phyloP scores from a whole-genome alignment of 2,113 vertebrate species.

The Trogon surrucura region DNA sequence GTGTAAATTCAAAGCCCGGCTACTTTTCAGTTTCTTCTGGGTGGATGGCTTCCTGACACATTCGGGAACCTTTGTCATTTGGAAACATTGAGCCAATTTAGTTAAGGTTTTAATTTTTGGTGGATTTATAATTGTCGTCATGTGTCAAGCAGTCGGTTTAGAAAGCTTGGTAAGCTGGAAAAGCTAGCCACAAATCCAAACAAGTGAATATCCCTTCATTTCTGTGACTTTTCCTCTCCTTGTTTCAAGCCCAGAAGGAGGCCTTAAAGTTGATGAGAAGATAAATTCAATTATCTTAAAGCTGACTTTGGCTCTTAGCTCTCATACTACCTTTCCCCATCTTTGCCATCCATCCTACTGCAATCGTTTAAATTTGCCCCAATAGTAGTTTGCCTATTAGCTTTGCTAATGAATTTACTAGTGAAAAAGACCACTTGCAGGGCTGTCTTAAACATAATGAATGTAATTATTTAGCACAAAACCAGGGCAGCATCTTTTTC shows the following conservation, averaged over 20 bases:
- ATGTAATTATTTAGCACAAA: constrained; percentile 83
- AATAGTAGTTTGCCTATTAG: constrained; percentile 74
- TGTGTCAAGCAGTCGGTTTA: constrained; percentile 39
- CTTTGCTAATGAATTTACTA: constrained; percentile 83
- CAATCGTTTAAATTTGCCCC: constrained; percentile 75
- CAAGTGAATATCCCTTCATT: constrained; percentile 43
- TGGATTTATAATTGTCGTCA: constrained; percentile 30
- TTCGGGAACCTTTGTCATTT: not conserved
- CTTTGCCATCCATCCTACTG: constrained; percentile 66
- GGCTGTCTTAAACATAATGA: constrained; percentile 78
- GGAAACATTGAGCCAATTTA: not conserved
- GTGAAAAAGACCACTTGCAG: constrained; percentile 77
- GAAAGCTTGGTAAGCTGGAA: constrained; percentile 27
- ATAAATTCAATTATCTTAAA: constrained; percentile 64
- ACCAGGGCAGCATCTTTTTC: constrained; percentile 75
- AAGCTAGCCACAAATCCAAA: constrained; percentile 61
- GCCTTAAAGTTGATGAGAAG: constrained; percentile 69
- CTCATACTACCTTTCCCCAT: constrained; percentile 56
- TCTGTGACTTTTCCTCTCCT: constrained; percentile 16
- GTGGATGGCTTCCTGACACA: not conserved
- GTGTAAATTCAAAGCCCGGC: not conserved
- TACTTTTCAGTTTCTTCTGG: not conserved
- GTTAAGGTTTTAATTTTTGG: constrained; percentile 6
- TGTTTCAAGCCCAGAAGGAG: constrained; percentile 61
- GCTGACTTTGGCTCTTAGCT: constrained; percentile 59